Percentiles rank a stretch among this genome's conserved stretches.
Evolutionary conservation across 2,888 invertebrate genomes (phyloP).

Genomic region (Stenichneumon culpator): DNA sequence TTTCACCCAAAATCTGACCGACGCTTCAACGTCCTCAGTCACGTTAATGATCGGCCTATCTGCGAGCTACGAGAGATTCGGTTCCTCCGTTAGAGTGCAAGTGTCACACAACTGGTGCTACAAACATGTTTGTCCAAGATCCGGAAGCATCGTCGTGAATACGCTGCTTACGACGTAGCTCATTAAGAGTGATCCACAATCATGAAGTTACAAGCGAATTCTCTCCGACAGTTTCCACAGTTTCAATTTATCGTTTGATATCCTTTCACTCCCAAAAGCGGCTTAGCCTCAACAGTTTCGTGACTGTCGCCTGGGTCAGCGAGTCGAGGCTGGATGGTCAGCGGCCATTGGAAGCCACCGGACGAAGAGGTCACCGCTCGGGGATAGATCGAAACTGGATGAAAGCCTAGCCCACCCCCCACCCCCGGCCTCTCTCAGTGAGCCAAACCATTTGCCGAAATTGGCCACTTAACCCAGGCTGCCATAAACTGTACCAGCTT

Average conservation of each 20-base stretch:
- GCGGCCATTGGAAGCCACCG: background rate
- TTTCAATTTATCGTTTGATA: background rate
- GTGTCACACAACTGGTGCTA: background rate
- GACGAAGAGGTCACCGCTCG: background rate
- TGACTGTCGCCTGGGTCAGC: background rate
- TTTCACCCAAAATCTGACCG: no score
- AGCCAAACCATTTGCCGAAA: slow-evolving; percentile 71
- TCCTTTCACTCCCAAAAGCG: background rate
- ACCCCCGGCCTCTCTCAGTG: slow-evolving; percentile 16
- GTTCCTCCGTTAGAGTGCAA: background rate
- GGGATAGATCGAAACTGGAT: slow-evolving; percentile 11
- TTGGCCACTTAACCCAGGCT: slow-evolving; percentile 56
- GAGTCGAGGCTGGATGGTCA: background rate
- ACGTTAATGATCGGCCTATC: background rate
- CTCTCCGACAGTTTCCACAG: background rate
- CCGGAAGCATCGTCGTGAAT: background rate
- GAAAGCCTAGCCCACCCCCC: background rate
- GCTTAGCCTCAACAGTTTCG: slow-evolving; percentile 3
- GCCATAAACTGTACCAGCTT: slow-evolving; percentile 12
- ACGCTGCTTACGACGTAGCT: background rate
- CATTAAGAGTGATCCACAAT: background rate
- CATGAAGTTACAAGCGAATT: background rate
- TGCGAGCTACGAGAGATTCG: background rate
- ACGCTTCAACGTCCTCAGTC: background rate
- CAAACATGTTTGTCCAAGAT: background rate